phyloP scores from a whole-genome alignment of 2,113 vertebrate genomes.

The Psophia crepitans region DNA sequence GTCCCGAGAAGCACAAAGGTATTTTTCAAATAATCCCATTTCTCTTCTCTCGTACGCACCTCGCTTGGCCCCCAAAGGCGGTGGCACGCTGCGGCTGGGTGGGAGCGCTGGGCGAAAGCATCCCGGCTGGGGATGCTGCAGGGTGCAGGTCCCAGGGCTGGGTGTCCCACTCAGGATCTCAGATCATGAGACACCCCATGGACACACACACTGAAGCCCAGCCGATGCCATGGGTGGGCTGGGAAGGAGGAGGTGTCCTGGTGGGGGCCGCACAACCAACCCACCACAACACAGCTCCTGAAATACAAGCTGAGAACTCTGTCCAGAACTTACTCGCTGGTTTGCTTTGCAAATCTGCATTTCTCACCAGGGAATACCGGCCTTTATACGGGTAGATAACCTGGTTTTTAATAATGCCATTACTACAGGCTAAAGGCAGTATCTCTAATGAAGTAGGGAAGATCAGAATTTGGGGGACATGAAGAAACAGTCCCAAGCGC shows the following conservation, averaged over 20 bases:
- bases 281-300: background rate
- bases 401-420: background rate
- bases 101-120: background rate
- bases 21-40: background rate
- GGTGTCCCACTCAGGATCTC: background rate
- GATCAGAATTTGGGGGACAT: background rate
- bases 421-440: background rate
- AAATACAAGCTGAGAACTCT: background rate
- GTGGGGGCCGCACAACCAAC: background rate
- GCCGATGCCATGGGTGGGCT: background rate
- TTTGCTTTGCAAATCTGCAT: background rate
- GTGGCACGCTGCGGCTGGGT: background rate
- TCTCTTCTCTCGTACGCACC: background rate
- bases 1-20: background rate
- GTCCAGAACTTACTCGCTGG: background rate
- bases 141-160: background rate
- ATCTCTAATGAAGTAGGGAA: background rate
- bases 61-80: background rate
- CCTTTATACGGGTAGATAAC: background rate
- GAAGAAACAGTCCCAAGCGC: background rate
- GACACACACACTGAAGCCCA: background rate
- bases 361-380: background rate
- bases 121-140: background rate
- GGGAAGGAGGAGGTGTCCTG: background rate
- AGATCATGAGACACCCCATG: background rate